Evolutionary conservation across 2,888 invertebrate genomes (phyloP).

Genomic region (Agrochola litura): DNA sequence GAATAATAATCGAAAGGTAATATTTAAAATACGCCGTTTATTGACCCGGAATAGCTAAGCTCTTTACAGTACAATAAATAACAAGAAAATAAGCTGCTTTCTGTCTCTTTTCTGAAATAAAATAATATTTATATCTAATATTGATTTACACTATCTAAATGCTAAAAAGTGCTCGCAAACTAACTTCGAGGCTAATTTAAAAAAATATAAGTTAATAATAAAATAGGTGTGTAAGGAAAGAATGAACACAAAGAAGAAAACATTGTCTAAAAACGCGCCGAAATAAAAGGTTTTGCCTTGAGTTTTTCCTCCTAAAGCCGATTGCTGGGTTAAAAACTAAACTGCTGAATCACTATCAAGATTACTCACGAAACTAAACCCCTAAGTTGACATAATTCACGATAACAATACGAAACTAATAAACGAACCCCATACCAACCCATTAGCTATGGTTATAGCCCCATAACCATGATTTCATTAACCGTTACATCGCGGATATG

Average conservation of each 20-base stretch:
- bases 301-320: background rate
- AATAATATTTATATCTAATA: background rate
- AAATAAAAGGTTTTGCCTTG: no score
- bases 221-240: background rate
- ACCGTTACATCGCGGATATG: slow-evolving; percentile 28
- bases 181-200: background rate
- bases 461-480: slow-evolving; percentile 61
- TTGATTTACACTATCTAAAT: no score
- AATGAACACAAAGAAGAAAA: background rate
- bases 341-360: slow-evolving; percentile 18
- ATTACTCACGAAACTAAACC: slow-evolving; percentile 28
- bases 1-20: no score
- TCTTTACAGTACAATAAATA: background rate
- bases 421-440: slow-evolving; percentile 33
- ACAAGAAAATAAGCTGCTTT: background rate
- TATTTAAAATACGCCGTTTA: no score
- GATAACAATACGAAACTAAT: slow-evolving; percentile 55
- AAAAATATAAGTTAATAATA: background rate
- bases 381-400: slow-evolving; percentile 47
- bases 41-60: no score
- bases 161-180: background rate
- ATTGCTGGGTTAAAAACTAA: background rate
- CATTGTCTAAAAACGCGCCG: no score
- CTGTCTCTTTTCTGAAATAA: no score
- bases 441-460: slow-evolving; percentile 51